phyloP scores from a whole-genome alignment of 2,797 vertebrate species.

The Dallia pectoralis region DNA sequence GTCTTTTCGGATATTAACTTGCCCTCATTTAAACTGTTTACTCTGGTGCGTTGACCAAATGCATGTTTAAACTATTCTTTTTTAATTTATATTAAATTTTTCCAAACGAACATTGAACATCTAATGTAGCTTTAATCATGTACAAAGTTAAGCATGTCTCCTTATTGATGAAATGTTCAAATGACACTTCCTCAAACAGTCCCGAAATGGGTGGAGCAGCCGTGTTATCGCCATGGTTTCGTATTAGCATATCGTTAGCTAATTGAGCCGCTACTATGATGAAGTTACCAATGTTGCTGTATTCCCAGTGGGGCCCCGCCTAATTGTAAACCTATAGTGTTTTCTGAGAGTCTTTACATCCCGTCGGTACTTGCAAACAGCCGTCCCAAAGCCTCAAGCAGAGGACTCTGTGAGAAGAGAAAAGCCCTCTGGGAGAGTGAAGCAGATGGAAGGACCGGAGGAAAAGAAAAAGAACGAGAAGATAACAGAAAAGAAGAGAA shows the following conservation, averaged over 20 bases:
- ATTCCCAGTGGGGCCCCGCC: background rate
- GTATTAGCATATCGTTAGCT: background rate
- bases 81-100: too few species aligned
- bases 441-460: slow-evolving; percentile 22
- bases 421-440: slow-evolving; percentile 52
- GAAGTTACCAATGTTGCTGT: background rate
- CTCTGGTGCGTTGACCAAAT: too few species aligned
- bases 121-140: too few species aligned
- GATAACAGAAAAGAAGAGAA: background rate
- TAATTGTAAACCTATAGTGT: slow-evolving; percentile 24
- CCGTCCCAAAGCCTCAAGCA: slow-evolving; percentile 46
- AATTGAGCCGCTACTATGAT: background rate
- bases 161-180: too few species aligned
- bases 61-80: too few species aligned
- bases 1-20: too few species aligned
- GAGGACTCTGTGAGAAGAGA: slow-evolving; percentile 54
- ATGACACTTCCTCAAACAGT: too few species aligned
- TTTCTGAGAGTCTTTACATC: slow-evolving; percentile 27
- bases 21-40: too few species aligned
- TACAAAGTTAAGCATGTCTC: too few species aligned
- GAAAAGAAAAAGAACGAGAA: slow-evolving; percentile 17
- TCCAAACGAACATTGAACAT: too few species aligned
- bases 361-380: slow-evolving; percentile 19
- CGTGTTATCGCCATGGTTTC: background rate
- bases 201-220: background rate